Evolutionary conservation across 2,113 vertebrate species (phyloP).

Genomic region (Regulus satrapa): DNA sequence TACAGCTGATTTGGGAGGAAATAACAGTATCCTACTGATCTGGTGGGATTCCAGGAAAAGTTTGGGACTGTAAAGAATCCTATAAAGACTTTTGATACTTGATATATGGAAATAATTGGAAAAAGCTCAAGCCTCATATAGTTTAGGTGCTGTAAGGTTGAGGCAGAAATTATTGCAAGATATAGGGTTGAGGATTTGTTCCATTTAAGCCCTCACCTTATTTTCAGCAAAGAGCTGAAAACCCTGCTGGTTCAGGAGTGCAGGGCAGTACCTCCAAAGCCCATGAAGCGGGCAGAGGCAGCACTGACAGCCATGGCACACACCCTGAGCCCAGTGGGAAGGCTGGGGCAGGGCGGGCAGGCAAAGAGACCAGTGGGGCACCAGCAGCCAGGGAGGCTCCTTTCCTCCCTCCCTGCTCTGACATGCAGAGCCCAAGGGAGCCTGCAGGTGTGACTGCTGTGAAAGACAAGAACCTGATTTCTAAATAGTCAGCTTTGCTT

Average conservation of each 20-base stretch:
- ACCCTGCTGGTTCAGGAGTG: background rate
- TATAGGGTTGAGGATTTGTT: background rate
- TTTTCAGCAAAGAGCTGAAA: background rate
- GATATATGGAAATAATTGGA: background rate
- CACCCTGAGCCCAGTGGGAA: background rate
- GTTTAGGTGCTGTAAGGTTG: background rate
- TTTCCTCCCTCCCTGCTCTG: background rate
- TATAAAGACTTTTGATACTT: background rate
- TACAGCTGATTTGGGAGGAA: background rate
- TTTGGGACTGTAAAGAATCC: background rate
- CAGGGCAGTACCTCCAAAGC: fast-evolving
- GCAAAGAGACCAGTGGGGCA: too few species aligned
- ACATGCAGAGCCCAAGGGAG: background rate
- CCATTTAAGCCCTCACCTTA: background rate
- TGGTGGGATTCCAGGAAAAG: background rate
- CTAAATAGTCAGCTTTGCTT: background rate
- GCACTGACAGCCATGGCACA: background rate
- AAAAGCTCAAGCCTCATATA: background rate
- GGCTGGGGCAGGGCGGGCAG: background rate
- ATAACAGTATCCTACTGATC: background rate
- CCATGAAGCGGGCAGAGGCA: background rate
- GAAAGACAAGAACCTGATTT: background rate
- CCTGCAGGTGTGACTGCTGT: background rate
- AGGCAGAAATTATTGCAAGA: background rate
- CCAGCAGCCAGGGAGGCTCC: background rate